Percentiles rank a stretch among this genome's conserved stretches.
Evolutionary conservation across 2,113 vertebrate species (phyloP).

Genomic region (Phalacrocorax carbo): DNA sequence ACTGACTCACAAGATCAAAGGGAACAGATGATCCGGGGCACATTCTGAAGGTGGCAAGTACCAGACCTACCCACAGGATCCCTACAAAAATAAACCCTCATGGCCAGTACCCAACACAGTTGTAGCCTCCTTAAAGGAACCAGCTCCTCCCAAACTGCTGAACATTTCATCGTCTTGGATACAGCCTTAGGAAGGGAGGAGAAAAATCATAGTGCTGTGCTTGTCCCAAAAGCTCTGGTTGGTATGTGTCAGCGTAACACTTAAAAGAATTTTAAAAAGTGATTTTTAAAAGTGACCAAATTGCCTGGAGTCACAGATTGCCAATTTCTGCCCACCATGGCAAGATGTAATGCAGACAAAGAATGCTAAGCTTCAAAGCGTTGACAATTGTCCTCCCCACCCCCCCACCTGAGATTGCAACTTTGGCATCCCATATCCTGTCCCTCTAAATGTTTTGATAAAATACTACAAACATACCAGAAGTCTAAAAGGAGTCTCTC

Average conservation of each 20-base stretch:
- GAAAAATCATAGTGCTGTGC: background rate
- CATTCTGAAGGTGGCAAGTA: background rate
- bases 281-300: background rate
- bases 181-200: background rate
- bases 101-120: background rate
- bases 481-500: background rate
- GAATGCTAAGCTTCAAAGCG: background rate
- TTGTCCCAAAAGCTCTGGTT: background rate
- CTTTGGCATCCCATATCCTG: background rate
- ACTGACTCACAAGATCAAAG: background rate
- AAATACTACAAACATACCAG: background rate
- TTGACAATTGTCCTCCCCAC: background rate
- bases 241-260: background rate
- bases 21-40: background rate
- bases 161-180: background rate
- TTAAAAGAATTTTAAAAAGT: background rate
- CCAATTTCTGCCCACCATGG: background rate
- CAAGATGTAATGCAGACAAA: background rate
- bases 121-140: background rate
- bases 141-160: background rate
- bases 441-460: background rate
- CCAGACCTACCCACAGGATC: background rate
- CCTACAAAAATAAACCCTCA: background rate
- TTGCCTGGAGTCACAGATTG: background rate
- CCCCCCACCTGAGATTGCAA: background rate